These are phyloP conservation scores for Hirundichthys speculiger DNA, from an alignment of 2,113 vertebrate species.

Conservation along the genomic window DNA sequence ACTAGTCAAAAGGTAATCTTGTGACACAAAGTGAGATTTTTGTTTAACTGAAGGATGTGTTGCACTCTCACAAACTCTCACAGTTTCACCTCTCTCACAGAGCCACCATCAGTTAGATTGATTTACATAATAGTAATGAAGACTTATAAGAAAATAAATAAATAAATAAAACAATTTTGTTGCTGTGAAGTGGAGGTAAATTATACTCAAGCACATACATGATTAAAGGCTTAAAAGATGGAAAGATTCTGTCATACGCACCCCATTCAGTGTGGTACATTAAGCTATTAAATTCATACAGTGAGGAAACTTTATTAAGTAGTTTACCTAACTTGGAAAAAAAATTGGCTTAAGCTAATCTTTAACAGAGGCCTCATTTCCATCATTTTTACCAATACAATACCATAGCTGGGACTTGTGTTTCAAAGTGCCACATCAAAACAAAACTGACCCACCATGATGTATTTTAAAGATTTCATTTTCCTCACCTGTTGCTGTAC, in stretches of 20 bases:
- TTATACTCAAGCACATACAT: neutral
- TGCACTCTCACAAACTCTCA: neutral
- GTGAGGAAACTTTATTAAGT: neutral
- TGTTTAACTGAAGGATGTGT: constrained; percentile 26
- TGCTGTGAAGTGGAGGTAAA: neutral
- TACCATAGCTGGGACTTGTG: neutral
- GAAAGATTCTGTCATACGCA: neutral
- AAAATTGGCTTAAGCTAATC: neutral
- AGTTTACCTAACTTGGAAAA: neutral
- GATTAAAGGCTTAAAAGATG: neutral
- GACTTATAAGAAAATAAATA: too few relatives aligned
- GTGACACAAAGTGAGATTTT: constrained; percentile 59
- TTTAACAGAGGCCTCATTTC: neutral
- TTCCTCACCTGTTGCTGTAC: constrained; percentile 80
- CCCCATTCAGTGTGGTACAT: constrained; percentile 5
- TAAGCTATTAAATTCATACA: neutral
- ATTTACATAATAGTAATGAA: neutral
- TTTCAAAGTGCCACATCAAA: constrained; percentile 16
- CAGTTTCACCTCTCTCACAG: too few relatives aligned
- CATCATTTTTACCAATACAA: neutral
- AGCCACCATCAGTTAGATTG: neutral
- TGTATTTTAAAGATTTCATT: constrained; percentile 19
- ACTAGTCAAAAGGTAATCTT: constrained; percentile 44
- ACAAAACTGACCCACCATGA: constrained; percentile 22
- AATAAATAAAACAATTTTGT: too few relatives aligned